Base-by-base conservation (phyloP, 2,113 vertebrate species). In the Dicerorhinus sumatrensis region DNA sequence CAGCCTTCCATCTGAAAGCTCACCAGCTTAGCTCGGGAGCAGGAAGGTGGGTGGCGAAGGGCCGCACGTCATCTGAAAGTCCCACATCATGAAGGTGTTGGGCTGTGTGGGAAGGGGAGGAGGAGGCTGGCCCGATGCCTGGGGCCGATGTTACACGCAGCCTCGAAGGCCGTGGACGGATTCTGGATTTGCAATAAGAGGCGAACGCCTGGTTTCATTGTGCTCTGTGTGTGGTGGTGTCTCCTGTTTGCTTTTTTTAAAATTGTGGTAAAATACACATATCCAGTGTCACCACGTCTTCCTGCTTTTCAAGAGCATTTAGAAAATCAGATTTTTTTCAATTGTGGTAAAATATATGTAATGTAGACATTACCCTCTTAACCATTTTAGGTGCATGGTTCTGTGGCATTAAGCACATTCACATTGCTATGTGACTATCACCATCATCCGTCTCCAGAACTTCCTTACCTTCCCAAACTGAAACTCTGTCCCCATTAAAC, bases 351-450 rank as follows among this genome's bases (percentile, higher is more conserved):
- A 79, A 48, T 29, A 29, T 51, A 27, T 17, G 12, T 67, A 39
- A 25, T 42, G 27, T 20, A 69, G 25, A 76, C 11, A 8, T 16
- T 1, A 11, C 29, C 23, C 2, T 60, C 5, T 36, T 46, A 29
- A 17, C 8, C 5, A 0, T n/a, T 46, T 42, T 20, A 42, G 18
- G 9, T 10, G 18, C 25, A 21, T 4, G 6, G 72, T 21, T 63
- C 80, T 17, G 56, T 21, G 36, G 33, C 54, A 9, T 29, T 42
- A 3, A 42, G 62, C 1, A 8, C 33, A 0, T 3, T 18, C 4
- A 0, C 2, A 0, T 0, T 7, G 36, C 3, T 1, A 18, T 14
- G 13, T 2, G 0, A 2, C 42, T 5, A 0, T 60, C 51, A 0
- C 8, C 14, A 7, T n/a, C 11, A 0, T 6, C 10, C 17, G 0